A percentile compares a stretch with the other conserved stretches of the same genome.
These are phyloP conservation scores for Ophioderma brevispina DNA, from an alignment of 35 echinoderm and acorn worm species.

Conservation along the genomic window DNA sequence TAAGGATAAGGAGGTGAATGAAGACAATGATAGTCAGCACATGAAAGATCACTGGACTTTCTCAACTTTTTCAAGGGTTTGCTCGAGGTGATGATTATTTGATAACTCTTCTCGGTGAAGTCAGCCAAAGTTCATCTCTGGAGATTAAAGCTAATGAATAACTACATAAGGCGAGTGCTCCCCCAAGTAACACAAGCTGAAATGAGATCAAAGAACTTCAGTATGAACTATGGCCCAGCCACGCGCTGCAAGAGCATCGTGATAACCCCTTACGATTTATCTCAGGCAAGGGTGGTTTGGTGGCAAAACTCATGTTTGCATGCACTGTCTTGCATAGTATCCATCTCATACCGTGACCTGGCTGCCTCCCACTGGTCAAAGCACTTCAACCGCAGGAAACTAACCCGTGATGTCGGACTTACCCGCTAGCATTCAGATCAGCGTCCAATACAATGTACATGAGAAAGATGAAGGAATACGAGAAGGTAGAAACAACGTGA, in stretches of 20 bases:
- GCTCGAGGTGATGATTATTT: no score
- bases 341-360: constrained; percentile 32
- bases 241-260: constrained; percentile 38
- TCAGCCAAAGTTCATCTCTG: no score
- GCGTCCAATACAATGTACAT: constrained; percentile 41
- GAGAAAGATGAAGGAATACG: neutral
- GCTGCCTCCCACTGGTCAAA: constrained; percentile 57
- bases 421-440: neutral
- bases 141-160: no score
- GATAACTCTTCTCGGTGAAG: no score
- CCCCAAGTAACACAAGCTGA: no score
- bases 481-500: neutral
- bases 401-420: neutral
- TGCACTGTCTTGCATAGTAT: neutral
- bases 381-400: neutral
- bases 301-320: constrained; percentile 69
- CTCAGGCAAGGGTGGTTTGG: constrained; percentile 77
- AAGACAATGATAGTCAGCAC: constrained; percentile 38
- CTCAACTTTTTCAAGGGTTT: no score
- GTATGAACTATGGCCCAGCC: no score
- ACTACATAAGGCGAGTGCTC: no score
- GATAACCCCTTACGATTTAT: constrained; percentile 45
- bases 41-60: no score
- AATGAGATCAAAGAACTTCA: constrained; percentile 24
- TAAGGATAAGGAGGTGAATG: neutral